Evolutionary conservation across 2,113 vertebrate genomes (phyloP).

Genomic region (Thamnophis sirtalis): DNA sequence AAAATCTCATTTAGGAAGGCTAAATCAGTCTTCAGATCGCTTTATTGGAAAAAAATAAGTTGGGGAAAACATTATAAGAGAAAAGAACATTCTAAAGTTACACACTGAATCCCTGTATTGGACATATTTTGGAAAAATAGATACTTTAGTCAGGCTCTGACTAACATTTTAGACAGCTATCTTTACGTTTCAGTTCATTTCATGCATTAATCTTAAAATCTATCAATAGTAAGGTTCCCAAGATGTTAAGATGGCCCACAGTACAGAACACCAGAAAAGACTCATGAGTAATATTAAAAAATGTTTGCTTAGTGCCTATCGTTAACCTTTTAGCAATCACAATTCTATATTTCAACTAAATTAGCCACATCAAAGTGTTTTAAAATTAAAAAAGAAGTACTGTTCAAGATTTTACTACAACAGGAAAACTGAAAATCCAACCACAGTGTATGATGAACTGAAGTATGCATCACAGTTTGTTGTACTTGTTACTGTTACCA

Average conservation of each 20-base stretch:
- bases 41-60: not conserved
- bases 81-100: not conserved
- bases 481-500: not conserved
- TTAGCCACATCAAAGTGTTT: not conserved
- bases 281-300: not conserved
- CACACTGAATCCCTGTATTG: not conserved
- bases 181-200: not conserved
- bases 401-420: not conserved
- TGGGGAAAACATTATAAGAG: not conserved
- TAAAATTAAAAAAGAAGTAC: not conserved
- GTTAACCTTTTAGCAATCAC: not conserved
- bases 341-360: not conserved
- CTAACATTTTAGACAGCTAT: not conserved
- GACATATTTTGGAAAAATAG: not conserved
- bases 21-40: not conserved
- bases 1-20: constrained; percentile 5
- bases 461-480: not conserved
- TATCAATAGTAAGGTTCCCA: not conserved
- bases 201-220: not conserved
- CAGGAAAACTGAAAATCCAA: not conserved
- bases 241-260: not conserved
- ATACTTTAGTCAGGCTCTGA: not conserved
- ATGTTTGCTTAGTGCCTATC: not conserved
- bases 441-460: not conserved
- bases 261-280: not conserved